phyloP scores from a whole-genome alignment of 2,888 invertebrate genomes.

The Incurvaria masculella region DNA sequence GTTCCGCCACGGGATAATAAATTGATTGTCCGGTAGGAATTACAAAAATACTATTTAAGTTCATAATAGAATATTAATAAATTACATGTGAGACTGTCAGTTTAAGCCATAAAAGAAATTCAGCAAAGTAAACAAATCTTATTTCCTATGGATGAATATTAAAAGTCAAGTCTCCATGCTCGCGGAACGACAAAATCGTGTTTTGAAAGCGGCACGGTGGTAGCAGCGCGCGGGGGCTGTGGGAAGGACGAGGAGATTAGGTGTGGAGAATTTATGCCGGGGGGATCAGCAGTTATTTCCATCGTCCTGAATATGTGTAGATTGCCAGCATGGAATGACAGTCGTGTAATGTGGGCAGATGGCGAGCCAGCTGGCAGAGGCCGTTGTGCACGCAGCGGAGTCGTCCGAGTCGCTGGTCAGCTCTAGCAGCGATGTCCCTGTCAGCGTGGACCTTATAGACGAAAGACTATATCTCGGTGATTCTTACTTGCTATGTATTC shows the following conservation, averaged over 20 bases:
- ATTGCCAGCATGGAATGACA: too few relatives aligned
- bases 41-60: too few relatives aligned
- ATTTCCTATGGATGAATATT: background rate
- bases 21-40: too few relatives aligned
- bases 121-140: background rate
- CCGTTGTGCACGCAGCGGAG: slow-evolving; percentile 35
- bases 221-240: too few relatives aligned
- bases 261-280: too few relatives aligned
- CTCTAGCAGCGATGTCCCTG: slow-evolving; percentile 23
- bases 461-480: slow-evolving; percentile 41
- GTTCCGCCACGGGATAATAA: too few relatives aligned
- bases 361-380: slow-evolving; percentile 38
- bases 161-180: background rate
- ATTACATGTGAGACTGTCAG: background rate
- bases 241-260: too few relatives aligned
- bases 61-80: background rate
- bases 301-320: too few relatives aligned
- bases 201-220: too few relatives aligned
- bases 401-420: slow-evolving; percentile 20
- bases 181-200: background rate
- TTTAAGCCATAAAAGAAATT: background rate
- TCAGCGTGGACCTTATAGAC: slow-evolving; percentile 44
- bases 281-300: too few relatives aligned
- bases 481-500: too few relatives aligned
- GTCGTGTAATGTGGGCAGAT: slow-evolving; percentile 18